Evolutionary conservation across 2,113 vertebrate species (phyloP).

Genomic region (Fukomys damarensis): DNA sequence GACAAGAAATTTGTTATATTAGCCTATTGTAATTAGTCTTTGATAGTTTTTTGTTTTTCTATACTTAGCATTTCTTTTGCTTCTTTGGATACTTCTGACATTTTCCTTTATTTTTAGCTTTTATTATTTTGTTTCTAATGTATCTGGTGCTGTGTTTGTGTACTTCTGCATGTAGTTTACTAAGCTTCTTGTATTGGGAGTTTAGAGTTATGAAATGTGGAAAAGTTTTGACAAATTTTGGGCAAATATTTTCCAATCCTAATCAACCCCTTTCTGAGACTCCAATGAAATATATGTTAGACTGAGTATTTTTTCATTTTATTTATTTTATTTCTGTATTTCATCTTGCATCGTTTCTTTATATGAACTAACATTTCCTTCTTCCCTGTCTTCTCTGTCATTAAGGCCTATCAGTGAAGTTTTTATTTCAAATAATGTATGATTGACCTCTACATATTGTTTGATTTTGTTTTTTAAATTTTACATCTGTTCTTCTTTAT

Average conservation of each 20-base stretch:
- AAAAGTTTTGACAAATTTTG: constrained; percentile 1
- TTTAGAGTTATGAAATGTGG: constrained; percentile 22
- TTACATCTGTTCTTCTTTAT: neutral
- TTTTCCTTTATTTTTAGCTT: neutral
- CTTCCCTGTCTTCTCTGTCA: neutral
- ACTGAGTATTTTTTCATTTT: neutral
- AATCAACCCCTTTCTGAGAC: neutral
- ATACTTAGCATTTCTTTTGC: neutral
- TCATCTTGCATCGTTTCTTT: constrained; percentile 26
- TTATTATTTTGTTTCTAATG: neutral
- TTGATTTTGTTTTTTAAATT: neutral
- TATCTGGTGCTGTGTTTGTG: neutral
- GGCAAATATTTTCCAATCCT: neutral
- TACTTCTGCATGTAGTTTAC: neutral
- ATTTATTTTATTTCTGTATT: constrained; percentile 22
- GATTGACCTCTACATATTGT: neutral
- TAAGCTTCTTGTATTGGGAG: neutral
- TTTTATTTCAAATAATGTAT: constrained; percentile 4
- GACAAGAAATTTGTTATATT: neutral
- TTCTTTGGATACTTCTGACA: neutral
- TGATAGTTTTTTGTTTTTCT: neutral
- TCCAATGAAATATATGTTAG: constrained; percentile 1
- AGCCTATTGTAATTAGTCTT: neutral
- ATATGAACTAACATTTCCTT: neutral
- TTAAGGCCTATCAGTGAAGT: neutral